Conservation (phyloP, 2,113 vertebrate genomes). For the Pachyramphus minor region DNA sequence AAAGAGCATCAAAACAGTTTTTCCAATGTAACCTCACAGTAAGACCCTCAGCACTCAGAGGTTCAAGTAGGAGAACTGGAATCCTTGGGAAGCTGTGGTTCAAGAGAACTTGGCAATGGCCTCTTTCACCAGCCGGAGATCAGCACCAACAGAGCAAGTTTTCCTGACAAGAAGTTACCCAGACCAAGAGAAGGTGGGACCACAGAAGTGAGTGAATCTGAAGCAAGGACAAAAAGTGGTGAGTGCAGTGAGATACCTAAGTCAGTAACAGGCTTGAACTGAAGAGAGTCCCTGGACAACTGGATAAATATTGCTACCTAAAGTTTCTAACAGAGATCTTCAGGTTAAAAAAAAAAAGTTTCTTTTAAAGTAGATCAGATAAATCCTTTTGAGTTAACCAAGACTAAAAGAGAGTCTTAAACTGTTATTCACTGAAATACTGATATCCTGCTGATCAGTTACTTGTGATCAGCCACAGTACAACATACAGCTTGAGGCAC, state of each 20-base stretch:
- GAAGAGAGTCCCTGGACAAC: not conserved
- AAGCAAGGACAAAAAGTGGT: not conserved
- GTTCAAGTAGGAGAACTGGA: not conserved
- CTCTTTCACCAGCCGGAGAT: not conserved
- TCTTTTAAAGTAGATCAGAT: not conserved
- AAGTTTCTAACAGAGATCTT: not conserved
- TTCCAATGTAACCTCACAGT: not conserved
- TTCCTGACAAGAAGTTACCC: not conserved
- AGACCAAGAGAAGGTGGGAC: not conserved
- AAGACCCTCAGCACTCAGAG: not conserved
- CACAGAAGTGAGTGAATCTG: not conserved
- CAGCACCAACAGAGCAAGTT: not conserved
- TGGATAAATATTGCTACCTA: not conserved
- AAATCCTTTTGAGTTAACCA: not conserved
- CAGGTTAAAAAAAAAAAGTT: not conserved
- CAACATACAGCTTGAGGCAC: not conserved
- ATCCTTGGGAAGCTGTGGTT: not conserved
- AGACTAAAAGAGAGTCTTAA: not conserved
- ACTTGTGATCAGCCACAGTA: not conserved
- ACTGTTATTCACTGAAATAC: not conserved
- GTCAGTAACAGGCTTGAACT: not conserved
- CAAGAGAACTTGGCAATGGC: not conserved
- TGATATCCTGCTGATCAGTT: not conserved
- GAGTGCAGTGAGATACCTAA: not conserved
- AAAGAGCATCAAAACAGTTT: not conserved